A percentile compares a stretch with the other conserved stretches of the same genome.
These are phyloP conservation scores for Polydrusus tereticollis DNA, from an alignment of 2,888 invertebrate genomes.

Conservation along the genomic window DNA sequence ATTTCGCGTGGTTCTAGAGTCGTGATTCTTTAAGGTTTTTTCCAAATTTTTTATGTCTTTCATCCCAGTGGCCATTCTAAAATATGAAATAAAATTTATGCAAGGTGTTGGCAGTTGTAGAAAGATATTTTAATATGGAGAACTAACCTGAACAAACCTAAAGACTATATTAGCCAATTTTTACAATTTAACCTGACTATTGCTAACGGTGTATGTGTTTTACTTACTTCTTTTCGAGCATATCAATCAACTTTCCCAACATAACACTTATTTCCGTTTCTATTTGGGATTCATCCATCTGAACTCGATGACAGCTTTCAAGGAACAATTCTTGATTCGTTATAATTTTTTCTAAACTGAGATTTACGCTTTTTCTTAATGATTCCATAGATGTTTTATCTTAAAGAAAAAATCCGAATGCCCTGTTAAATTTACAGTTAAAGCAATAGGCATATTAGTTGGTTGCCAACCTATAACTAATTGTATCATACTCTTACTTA, in stretches of 20 bases:
- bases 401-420: background rate
- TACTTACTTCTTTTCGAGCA: slow-evolving; percentile 74
- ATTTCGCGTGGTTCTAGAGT: slow-evolving; percentile 60
- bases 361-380: slow-evolving; percentile 26
- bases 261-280: slow-evolving; percentile 74
- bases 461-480: no score
- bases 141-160: no score
- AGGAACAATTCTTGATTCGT: slow-evolving; percentile 75
- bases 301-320: slow-evolving; percentile 76
- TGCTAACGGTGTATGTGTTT: background rate
- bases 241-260: slow-evolving; percentile 74
- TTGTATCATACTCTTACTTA: no score
- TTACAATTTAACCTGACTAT: no score
- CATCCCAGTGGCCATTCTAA: slow-evolving; percentile 71
- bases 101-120: background rate
- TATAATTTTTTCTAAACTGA: slow-evolving; percentile 71
- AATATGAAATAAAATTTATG: slow-evolving; percentile 53
- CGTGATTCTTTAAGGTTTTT: slow-evolving; percentile 67
- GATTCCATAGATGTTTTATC: slow-evolving; percentile 33
- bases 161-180: no score
- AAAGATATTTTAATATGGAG: no score
- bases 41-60: slow-evolving; percentile 72
- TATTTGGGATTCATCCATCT: slow-evolving; percentile 74
- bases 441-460: no score
- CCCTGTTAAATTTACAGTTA: background rate